These are phyloP conservation scores for Ochlodes sylvanus DNA, from an alignment of 2,888 invertebrate species.

Conservation along the genomic window DNA sequence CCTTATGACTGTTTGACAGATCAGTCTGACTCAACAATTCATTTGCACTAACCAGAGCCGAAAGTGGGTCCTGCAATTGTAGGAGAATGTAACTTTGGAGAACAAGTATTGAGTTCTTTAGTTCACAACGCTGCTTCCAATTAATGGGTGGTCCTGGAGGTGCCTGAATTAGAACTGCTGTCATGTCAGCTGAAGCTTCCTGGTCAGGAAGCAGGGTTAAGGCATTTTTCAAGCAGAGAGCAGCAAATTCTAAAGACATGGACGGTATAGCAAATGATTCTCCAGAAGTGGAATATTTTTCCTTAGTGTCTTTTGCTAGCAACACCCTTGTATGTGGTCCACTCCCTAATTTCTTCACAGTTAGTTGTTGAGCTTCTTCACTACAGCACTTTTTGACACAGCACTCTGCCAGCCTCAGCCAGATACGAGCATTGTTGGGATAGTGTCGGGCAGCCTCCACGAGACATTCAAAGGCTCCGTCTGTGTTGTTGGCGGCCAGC, in stretches of 20 bases:
- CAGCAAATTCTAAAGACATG: constrained; percentile 95
- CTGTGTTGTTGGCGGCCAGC: constrained; percentile 91
- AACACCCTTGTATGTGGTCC: constrained; percentile 76
- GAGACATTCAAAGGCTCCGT: constrained; percentile 96
- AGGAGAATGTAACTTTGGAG: constrained; percentile 94
- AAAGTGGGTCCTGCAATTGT: constrained; percentile 92
- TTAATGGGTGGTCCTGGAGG: constrained; percentile 87
- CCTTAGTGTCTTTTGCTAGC: constrained; percentile 69
- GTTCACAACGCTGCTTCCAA: constrained; percentile 84
- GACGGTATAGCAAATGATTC: constrained; percentile 94
- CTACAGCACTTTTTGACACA: constrained; percentile 90
- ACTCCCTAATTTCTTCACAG: constrained; percentile 75
- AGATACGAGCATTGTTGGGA: constrained; percentile 94
- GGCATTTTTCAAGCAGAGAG: constrained; percentile 94
- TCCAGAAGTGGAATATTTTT: constrained; percentile 78
- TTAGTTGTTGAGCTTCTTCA: constrained; percentile 78
- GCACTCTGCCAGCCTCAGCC: constrained; percentile 97
- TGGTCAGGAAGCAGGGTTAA: constrained; percentile 87
- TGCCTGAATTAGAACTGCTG: constrained; percentile 69
- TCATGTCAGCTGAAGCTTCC: constrained; percentile 69
- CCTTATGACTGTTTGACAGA: constrained; percentile 82
- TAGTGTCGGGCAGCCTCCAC: constrained; percentile 93
- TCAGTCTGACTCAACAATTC: constrained; percentile 89
- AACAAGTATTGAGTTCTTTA: constrained; percentile 88
- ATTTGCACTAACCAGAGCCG: constrained; percentile 91